Base-by-base conservation (phyloP, 2,113 vertebrate species). In the Corydoras sp. region DNA sequence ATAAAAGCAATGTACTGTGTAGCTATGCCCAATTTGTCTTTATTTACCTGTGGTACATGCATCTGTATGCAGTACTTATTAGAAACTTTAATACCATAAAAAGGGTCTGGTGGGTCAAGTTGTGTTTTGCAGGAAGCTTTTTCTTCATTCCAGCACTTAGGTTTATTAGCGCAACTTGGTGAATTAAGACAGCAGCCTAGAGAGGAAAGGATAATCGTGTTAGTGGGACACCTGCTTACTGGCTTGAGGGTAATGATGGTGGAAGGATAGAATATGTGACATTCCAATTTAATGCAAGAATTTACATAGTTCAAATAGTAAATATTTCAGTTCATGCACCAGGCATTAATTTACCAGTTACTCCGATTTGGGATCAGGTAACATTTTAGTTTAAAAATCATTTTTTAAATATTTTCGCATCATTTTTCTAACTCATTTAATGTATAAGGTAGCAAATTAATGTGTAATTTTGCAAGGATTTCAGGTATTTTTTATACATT, bases 81-180 rank as follows among this genome's bases (percentile, higher is more conserved):
- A 84, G 77, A 80, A 61, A 77, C 86, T 89, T 83, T 88, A 86
- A 84, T 83, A 84, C 82, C 84, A 86, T 87, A 86, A 87, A 87
- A 87, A 83, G 83, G 5, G 82, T 80, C 74, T 77, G 71, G 69
- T 81, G 78, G 79, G 80, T 79, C 81, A 81, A 8, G 29, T 13
- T 2, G 65, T 69, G 84, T 81, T 84, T 85, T 84, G 85, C 82
- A 77, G 66, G 60, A 76, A 85, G 84, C 83, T 89, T 89, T 88
- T 88, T 88, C 86, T 88, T 91, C 86, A 89, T 90, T 87, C 85
- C 81, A 86, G 88, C 87, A 89, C 87, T 90, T 89, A 86, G 80
- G 80, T 83, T 88, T 89, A 90, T 89, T 88, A 84, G 83, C 81
- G 72, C 84, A 85, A 81, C 81, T 86, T 76, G 50, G 81, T 83